Percentiles rank a stretch among this genome's conserved stretches.
Evolutionary conservation across 2,113 vertebrate species (phyloP).

Genomic region (Artemisiospiza belli): DNA sequence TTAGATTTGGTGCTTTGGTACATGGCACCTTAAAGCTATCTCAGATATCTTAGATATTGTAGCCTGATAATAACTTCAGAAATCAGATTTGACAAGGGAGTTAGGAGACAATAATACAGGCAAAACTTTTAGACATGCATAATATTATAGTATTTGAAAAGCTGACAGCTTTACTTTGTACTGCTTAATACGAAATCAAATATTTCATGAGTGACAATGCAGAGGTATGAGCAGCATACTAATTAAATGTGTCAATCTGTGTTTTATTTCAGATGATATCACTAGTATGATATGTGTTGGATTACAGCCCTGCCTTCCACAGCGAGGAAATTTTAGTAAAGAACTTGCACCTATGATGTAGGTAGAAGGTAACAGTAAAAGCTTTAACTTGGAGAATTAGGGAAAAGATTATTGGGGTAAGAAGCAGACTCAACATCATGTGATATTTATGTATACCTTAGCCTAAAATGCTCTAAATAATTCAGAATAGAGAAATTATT

Average conservation of each 20-base stretch:
- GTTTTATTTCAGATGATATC: not conserved
- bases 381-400: not conserved
- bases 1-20: constrained; percentile 21
- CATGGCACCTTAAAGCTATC: not conserved
- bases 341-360: not conserved
- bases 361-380: not conserved
- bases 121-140: not conserved
- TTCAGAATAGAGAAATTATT: constrained; percentile 17
- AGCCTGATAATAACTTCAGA: not conserved
- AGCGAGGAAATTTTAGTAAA: not conserved
- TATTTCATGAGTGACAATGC: not conserved
- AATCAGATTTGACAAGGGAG: not conserved
- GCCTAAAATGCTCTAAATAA: not conserved
- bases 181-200: not conserved
- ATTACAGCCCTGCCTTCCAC: not conserved
- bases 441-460: not conserved
- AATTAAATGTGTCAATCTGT: not conserved
- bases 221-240: not conserved
- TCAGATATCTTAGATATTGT: not conserved
- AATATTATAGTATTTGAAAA: not conserved
- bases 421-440: not conserved
- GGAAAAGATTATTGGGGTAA: not conserved
- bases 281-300: not conserved
- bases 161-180: not conserved
- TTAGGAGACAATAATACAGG: not conserved